phyloP scores from a whole-genome alignment of 2,113 vertebrate species.

The Chascanopsetta lugubris region DNA sequence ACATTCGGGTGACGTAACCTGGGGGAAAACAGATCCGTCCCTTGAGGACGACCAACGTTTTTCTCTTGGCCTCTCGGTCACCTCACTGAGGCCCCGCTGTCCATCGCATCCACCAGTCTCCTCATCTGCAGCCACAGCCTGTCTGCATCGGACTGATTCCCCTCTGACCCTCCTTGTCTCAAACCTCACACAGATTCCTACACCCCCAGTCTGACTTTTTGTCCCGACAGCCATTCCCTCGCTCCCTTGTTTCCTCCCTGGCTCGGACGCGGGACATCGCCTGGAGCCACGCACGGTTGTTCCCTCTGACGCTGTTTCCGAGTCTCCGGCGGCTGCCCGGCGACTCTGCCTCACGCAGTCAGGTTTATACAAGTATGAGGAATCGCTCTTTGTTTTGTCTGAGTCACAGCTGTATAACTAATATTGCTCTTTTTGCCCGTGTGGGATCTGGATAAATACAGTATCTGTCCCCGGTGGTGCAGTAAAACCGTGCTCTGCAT shows the following conservation, averaged over 20 bases:
- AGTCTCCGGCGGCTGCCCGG: constrained; percentile 24
- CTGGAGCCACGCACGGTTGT: constrained; percentile 34
- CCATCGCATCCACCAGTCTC: constrained; percentile 40
- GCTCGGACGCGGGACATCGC: constrained; percentile 16
- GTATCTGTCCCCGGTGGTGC: neutral
- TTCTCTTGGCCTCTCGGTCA: constrained; percentile 65
- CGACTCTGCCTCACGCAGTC: constrained; percentile 30
- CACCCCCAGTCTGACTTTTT: constrained; percentile 60
- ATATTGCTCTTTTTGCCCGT: constrained; percentile 5
- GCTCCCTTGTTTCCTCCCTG: constrained; percentile 48
- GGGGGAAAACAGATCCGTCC: constrained; percentile 58
- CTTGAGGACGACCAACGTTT: constrained; percentile 47
- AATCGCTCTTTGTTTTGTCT: neutral
- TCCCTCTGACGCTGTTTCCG: constrained; percentile 38
- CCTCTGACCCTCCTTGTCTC: constrained; percentile 55
- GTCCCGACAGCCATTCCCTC: constrained; percentile 50
- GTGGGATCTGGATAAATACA: constrained; percentile 7
- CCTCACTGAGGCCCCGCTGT: constrained; percentile 57
- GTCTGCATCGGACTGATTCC: constrained; percentile 59
- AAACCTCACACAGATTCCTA: constrained; percentile 61
- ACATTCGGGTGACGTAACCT: constrained; percentile 62
- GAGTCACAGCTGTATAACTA: constrained; percentile 11
- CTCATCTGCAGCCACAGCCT: constrained; percentile 44
- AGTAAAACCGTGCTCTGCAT: constrained; percentile 26
- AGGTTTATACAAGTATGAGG: constrained; percentile 43